phyloP scores from a whole-genome alignment of 1,140 invertebrate genomes.

The Micrasema minimum region DNA sequence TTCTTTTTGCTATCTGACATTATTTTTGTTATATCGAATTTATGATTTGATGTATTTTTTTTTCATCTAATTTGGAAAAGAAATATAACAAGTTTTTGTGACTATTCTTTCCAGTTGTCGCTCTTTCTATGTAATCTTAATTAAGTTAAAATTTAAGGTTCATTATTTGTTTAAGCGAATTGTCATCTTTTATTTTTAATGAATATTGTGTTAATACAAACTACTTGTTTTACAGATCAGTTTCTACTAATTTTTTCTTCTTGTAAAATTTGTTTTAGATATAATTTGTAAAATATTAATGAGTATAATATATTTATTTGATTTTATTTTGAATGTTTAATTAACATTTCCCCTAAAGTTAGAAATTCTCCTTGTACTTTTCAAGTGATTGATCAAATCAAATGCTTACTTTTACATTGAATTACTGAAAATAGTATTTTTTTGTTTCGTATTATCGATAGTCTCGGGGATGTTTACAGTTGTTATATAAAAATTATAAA shows the following conservation, averaged over 20 bases:
- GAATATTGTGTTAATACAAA: constrained; percentile 20
- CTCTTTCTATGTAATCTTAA: no score
- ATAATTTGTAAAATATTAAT: constrained; percentile 47
- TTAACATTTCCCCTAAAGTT: constrained; percentile 25
- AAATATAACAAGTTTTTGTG: no score
- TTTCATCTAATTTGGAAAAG: no score
- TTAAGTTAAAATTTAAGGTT: no score
- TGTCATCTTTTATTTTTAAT: no score
- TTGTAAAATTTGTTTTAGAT: constrained; percentile 29
- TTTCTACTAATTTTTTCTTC: constrained; percentile 25
- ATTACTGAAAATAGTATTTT: constrained; percentile 5
- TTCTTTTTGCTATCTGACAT: no score
- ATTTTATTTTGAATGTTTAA: constrained; percentile 35
- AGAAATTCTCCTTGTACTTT: constrained; percentile 8
- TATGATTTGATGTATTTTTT: no score
- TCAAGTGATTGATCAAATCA: constrained; percentile 8
- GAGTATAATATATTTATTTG: constrained; percentile 44
- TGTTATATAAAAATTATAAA: constrained; percentile 52
- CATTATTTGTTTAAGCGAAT: no score
- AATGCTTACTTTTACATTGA: constrained; percentile 1
- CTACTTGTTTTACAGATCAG: constrained; percentile 21
- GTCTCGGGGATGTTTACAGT: constrained; percentile 46
- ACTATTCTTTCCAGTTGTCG: no score
- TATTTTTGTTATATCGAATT: no score
- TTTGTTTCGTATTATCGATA: constrained; percentile 44